A percentile compares a stretch with the other conserved stretches of the same genome.
Conservation (phyloP, 2,113 vertebrate genomes). For the Aythya baeri region DNA sequence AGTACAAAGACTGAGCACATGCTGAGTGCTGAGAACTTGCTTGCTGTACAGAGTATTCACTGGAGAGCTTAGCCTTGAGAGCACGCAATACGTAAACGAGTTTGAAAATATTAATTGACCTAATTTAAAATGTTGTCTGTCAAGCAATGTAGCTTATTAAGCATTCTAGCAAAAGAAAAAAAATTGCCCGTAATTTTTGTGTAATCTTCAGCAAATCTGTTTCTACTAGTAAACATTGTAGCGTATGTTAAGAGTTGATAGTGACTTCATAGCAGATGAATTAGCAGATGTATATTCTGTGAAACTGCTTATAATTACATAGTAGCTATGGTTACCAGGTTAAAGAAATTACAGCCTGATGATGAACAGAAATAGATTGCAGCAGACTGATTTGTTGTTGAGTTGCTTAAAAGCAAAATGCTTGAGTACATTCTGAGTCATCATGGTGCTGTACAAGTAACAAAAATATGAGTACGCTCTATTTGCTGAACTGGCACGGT, state of each 20-base stretch:
- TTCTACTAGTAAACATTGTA: not conserved
- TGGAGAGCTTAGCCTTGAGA: not conserved
- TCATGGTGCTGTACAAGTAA: not conserved
- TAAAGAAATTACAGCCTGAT: not conserved
- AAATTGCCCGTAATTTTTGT: not conserved
- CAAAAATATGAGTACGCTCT: not conserved
- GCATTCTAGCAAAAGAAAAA: not conserved
- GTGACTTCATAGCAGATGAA: not conserved
- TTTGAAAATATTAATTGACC: not conserved
- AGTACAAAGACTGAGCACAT: not conserved
- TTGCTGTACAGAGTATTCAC: not conserved
- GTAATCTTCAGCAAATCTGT: not conserved
- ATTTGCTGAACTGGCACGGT: not conserved
- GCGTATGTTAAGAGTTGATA: not conserved
- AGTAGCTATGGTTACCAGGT: slow-evolving; percentile 54
- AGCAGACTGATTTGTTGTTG: not conserved
- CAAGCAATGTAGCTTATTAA: not conserved
- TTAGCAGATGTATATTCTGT: not conserved
- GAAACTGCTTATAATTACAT: not conserved
- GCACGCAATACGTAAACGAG: not conserved
- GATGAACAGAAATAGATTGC: slow-evolving; percentile 3
- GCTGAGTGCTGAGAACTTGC: not conserved
- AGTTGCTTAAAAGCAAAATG: slow-evolving; percentile 3
- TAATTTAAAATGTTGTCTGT: not conserved
- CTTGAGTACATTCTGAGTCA: not conserved